Evolutionary conservation across 2,797 vertebrate genomes (phyloP), one percentile per base, ranked within the genome.

Genomic region (Poeciliopsis infans): DNA sequence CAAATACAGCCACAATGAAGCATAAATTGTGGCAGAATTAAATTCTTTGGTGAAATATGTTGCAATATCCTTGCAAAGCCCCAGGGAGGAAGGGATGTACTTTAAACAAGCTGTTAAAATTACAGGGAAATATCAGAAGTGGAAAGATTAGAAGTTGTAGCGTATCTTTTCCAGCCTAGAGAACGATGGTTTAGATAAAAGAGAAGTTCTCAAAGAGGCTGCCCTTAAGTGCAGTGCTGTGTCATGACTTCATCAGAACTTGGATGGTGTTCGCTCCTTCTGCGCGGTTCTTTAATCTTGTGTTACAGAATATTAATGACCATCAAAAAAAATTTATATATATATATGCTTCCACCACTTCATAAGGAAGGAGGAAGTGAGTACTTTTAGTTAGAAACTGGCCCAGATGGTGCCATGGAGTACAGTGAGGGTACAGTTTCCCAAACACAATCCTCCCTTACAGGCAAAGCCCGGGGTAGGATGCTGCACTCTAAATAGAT

Each of bases 281-380:
- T 69, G 39, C 76, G 75, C 25, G 39, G 18, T 79, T 25, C 81
- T 90, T 86, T 88, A 87, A 88, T 91, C 86, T 90, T 72, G 77
- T 69, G 78, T 72, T 70, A 88, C 73, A 86, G 90, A 93, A 91
- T 88, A 91, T 89, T 92, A 88, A 91, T 82, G 55, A 75, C 70
- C 39, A 64, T 81, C 53, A 78, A 75, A 43, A 85, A 79, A 31
- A 61, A 7, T 25, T 7, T 41, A 41, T 41, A 41, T 41, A 41
- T 7, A 41, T 41, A 41, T 41, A 41, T 70, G 25, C n/a, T 71
- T 71, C 43, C 61, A 79, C 72, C 70, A 73, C 79, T 78, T 83
- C 74, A 81, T 55, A 83, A 72, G 25, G 59, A 59, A 64, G 59
- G 25, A 80, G 73, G 49, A 85, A 84, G 74, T 78, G 76, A 47